Conservation (phyloP, 2,797 vertebrate species). For the Silurus lanzhouensis region DNA sequence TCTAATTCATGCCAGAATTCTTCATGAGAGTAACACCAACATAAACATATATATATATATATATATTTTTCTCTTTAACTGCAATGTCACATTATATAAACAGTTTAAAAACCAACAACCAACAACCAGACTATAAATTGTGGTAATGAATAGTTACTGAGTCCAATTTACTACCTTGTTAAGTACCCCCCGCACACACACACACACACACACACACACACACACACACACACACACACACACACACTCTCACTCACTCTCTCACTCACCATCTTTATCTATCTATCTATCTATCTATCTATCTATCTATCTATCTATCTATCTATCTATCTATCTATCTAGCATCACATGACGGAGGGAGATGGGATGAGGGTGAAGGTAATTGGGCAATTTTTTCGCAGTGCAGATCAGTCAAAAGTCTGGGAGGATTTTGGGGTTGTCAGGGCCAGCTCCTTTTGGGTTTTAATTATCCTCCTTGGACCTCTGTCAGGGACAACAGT, state of each 20-base stretch:
- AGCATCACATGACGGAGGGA: constrained; percentile 45
- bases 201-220: too few relatives aligned
- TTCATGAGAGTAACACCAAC: background rate
- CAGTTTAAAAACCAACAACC: background rate
- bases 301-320: background rate
- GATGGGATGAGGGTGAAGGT: constrained; percentile 52
- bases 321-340: constrained; percentile 50
- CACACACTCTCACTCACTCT: constrained; percentile 37
- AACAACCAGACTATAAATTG: background rate
- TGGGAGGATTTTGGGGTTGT: constrained; percentile 59
- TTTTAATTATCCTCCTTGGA: constrained; percentile 63
- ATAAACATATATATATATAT: background rate
- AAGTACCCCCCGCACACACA: background rate
- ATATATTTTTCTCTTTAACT: background rate
- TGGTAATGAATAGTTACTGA: background rate
- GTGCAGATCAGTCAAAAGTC: constrained; percentile 59
- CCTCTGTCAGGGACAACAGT: constrained; percentile 57
- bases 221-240: too few relatives aligned
- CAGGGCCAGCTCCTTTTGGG: constrained; percentile 55
- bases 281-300: constrained; percentile 5
- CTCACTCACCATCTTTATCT: background rate
- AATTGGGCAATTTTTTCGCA: constrained; percentile 57
- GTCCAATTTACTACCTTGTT: constrained; percentile 25
- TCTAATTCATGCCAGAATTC: constrained; percentile 4
- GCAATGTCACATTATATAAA: background rate